Conservation (phyloP, 2,888 invertebrate species). For the Pandemis corylana region DNA sequence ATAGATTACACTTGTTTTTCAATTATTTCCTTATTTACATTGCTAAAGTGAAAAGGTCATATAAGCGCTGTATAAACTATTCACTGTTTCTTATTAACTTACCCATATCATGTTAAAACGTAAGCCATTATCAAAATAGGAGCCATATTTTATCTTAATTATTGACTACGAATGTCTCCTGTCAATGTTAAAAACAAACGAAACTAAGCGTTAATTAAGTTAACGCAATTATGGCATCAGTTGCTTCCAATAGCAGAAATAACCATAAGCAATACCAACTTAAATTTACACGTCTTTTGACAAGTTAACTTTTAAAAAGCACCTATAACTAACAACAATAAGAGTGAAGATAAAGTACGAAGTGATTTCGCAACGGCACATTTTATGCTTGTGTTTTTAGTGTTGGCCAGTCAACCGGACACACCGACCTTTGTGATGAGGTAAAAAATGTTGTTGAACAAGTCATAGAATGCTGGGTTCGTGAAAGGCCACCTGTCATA, state of each 20-base stretch:
- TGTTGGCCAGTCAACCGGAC: slow-evolving; percentile 55
- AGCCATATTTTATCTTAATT: slow-evolving; percentile 35
- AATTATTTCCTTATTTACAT: no score
- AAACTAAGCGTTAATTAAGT: slow-evolving; percentile 68
- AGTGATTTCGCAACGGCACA: slow-evolving; percentile 29
- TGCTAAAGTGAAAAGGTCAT: no score
- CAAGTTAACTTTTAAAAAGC: neutral
- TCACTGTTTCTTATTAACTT: neutral
- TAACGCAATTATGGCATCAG: slow-evolving; percentile 69
- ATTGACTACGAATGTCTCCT: slow-evolving; percentile 56
- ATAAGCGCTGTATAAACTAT: neutral
- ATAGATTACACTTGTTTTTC: no score
- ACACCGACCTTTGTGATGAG: slow-evolving; percentile 66
- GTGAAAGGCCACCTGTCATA: slow-evolving; percentile 74
- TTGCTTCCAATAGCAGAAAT: slow-evolving; percentile 50
- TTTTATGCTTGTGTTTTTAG: slow-evolving; percentile 35
- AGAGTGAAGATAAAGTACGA: neutral
- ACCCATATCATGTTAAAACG: slow-evolving; percentile 12
- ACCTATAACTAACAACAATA: neutral
- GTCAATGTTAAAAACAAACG: slow-evolving; percentile 57
- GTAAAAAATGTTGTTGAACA: slow-evolving; percentile 61
- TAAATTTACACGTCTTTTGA: slow-evolving; percentile 10
- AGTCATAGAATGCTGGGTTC: slow-evolving; percentile 54
- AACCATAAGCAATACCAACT: slow-evolving; percentile 49
- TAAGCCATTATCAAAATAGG: neutral